Evolutionary conservation across 1,140 invertebrate species (phyloP).

Genomic region (Drosophila parabipectinata): DNA sequence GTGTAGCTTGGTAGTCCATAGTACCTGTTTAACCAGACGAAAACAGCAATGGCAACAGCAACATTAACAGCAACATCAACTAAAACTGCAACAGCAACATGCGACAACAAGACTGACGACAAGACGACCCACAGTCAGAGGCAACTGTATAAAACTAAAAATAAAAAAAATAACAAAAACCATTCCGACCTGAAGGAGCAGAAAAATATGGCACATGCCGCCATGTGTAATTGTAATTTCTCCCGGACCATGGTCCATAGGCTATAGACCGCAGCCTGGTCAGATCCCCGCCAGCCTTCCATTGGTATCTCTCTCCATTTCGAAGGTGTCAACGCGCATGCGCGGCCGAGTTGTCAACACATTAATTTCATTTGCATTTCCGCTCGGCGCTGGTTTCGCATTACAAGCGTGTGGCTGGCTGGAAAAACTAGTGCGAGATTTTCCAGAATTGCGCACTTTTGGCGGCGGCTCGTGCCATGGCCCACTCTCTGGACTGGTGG

Average conservation of each 20-base stretch:
- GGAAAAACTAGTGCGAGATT: constrained; percentile 77
- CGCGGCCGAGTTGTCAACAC: constrained; percentile 79
- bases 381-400: constrained; percentile 78
- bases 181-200: constrained; percentile 18
- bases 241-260: constrained; percentile 51
- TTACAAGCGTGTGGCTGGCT: constrained; percentile 67
- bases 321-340: constrained; percentile 80
- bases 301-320: constrained; percentile 20
- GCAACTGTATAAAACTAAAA: constrained; percentile 28
- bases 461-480: constrained; percentile 68
- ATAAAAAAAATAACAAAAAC: background rate
- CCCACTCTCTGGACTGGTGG: constrained; percentile 15
- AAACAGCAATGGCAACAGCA: constrained; percentile 55
- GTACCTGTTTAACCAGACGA: constrained; percentile 78
- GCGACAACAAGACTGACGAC: constrained; percentile 49
- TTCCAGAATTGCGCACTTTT: constrained; percentile 70
- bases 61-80: constrained; percentile 38
- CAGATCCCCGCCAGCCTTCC: constrained; percentile 9
- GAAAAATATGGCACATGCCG: constrained; percentile 81
- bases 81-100: constrained; percentile 42
- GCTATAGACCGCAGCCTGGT: constrained; percentile 10
- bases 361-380: constrained; percentile 84
- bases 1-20: constrained; percentile 68
- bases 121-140: constrained; percentile 46
- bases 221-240: constrained; percentile 79